These are phyloP conservation scores for Spea multiplicata DNA, from an alignment of 2,113 vertebrate genomes.

Conservation along the genomic window DNA sequence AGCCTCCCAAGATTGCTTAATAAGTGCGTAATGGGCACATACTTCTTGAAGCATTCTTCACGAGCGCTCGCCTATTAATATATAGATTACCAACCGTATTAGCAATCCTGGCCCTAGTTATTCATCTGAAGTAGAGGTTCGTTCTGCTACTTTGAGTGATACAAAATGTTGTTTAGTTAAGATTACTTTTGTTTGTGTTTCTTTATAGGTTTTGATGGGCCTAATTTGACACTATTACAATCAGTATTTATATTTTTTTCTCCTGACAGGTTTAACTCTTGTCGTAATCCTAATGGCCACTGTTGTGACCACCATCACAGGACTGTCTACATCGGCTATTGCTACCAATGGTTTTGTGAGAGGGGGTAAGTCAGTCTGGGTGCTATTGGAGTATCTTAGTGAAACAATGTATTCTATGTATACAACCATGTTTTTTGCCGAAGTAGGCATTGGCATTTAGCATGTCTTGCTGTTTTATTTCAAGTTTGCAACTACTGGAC, in stretches of 20 bases:
- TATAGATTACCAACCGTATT: too few species aligned
- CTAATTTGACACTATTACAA: too few species aligned
- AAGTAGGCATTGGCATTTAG: not conserved
- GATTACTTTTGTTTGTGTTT: too few species aligned
- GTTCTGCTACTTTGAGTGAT: too few species aligned
- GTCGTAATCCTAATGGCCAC: conserved; percentile 89
- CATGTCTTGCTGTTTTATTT: not conserved
- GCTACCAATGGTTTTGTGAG: conserved; percentile 96
- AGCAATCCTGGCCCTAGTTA: too few species aligned
- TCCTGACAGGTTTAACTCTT: conserved; percentile 74
- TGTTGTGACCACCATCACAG: conserved; percentile 94
- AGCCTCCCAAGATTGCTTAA: too few species aligned
- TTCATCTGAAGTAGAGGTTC: too few species aligned
- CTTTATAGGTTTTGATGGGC: too few species aligned
- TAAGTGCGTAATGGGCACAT: too few species aligned
- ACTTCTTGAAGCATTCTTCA: too few species aligned
- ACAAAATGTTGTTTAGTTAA: too few species aligned
- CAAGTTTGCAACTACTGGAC: not conserved
- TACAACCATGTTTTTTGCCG: not conserved
- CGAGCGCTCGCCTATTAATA: too few species aligned
- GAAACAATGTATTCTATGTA: not conserved
- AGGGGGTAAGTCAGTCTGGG: conserved; percentile 78
- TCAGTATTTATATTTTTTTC: not conserved
- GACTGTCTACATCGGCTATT: conserved; percentile 94
- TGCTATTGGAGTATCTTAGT: not conserved